phyloP scores from a whole-genome alignment of 2,888 invertebrate species.

The Leucania comma region DNA sequence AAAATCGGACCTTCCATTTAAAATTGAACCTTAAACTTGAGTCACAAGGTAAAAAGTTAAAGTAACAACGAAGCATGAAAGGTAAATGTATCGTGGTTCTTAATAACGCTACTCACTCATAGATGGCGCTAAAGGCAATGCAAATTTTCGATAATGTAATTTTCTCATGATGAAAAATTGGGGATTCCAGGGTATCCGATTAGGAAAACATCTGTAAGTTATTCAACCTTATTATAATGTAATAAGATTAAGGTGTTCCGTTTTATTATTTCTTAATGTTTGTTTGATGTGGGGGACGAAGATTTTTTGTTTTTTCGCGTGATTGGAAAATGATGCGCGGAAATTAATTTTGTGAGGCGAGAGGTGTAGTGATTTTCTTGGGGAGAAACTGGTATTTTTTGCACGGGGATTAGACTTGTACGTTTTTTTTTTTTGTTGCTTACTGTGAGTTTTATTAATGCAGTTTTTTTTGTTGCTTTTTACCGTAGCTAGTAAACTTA shows the following conservation, averaged over 20 bases:
- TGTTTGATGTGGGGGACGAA: slow-evolving; percentile 80
- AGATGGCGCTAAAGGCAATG: slow-evolving; percentile 89
- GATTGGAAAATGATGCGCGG: slow-evolving; percentile 73
- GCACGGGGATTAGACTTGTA: slow-evolving; percentile 1
- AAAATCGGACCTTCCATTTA: slow-evolving; percentile 37
- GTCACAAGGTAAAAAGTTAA: slow-evolving; percentile 13
- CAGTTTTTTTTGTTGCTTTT: neutral
- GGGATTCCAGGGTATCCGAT: slow-evolving; percentile 84
- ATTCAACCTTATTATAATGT: slow-evolving; percentile 86
- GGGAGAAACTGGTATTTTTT: slow-evolving; percentile 15
- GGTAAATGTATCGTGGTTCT: slow-evolving; percentile 66
- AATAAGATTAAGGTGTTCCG: slow-evolving; percentile 86
- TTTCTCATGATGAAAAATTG: slow-evolving; percentile 87
- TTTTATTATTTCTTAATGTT: slow-evolving; percentile 88
- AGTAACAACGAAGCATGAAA: slow-evolving; percentile 37
- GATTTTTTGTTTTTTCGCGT: slow-evolving; percentile 61
- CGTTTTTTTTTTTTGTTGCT: neutral
- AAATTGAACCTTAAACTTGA: slow-evolving; percentile 65
- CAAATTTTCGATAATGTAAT: slow-evolving; percentile 89
- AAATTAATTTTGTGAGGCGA: slow-evolving; percentile 66
- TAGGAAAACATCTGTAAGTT: slow-evolving; percentile 89
- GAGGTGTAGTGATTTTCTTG: slow-evolving; percentile 42
- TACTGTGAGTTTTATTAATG: neutral
- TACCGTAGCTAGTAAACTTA: neutral
- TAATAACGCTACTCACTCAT: slow-evolving; percentile 77